Conservation (phyloP, 2,888 invertebrate genomes). For the Toxonevra muliebris region DNA sequence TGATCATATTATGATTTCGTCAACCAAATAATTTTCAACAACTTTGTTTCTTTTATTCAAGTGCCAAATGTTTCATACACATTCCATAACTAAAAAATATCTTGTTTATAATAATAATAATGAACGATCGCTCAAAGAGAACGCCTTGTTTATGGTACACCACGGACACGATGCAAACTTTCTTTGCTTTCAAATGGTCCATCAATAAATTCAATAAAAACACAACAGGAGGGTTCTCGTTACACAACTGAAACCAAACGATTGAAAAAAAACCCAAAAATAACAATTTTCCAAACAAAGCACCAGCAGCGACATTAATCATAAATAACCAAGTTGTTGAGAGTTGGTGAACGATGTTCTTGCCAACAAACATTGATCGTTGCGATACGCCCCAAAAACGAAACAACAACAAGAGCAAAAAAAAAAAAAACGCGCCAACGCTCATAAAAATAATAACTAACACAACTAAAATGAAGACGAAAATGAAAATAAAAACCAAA, state of each 20-base stretch:
- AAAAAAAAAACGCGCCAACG: constrained; percentile 3
- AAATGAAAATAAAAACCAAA: constrained; percentile 9
- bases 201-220: constrained; percentile 47
- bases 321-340: constrained; percentile 61
- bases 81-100: constrained; percentile 1
- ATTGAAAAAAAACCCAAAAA: constrained; percentile 15
- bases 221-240: constrained; percentile 51
- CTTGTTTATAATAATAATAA: constrained; percentile 18
- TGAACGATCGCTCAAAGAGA: constrained; percentile 7
- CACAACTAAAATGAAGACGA: constrained; percentile 4
- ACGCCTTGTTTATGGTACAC: constrained; percentile 8
- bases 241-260: constrained; percentile 3
- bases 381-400: constrained; percentile 24
- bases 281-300: constrained; percentile 35
- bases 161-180: constrained; percentile 8
- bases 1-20: background rate
- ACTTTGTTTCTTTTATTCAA: background rate
- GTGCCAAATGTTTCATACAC: background rate
- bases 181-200: constrained; percentile 11
- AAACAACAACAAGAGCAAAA: constrained; percentile 7
- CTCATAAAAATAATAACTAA: constrained; percentile 17
- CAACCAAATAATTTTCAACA: background rate
- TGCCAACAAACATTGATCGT: constrained; percentile 24
- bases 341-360: constrained; percentile 42
- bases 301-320: constrained; percentile 53